A percentile compares a stretch with the other conserved stretches of the same genome.
phyloP scores from a whole-genome alignment of 2,113 vertebrate species.

The Bettongia penicillata region DNA sequence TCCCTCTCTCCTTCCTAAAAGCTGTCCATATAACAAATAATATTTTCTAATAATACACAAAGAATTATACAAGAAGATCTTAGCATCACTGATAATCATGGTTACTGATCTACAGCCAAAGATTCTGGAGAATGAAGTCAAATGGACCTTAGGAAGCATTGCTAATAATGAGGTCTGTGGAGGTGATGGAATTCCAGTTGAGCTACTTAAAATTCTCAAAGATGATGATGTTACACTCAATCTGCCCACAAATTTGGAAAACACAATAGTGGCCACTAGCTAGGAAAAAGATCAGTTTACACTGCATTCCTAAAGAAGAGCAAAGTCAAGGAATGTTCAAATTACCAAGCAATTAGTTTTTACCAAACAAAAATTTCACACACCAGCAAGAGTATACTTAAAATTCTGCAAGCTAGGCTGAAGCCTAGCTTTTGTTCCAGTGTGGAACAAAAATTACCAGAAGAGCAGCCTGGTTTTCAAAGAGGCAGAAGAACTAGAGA shows the following conservation, averaged over 20 bases:
- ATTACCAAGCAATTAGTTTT: neutral
- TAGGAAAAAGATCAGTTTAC: neutral
- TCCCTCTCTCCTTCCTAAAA: neutral
- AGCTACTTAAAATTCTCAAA: too few species aligned
- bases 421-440: too few species aligned
- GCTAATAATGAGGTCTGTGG: too few species aligned
- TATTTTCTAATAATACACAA: neutral
- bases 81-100: too few species aligned
- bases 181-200: too few species aligned
- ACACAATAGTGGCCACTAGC: neutral
- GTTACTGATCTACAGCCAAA: too few species aligned
- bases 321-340: neutral
- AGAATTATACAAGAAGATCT: too few species aligned
- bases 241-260: too few species aligned
- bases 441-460: neutral
- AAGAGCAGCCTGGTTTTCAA: neutral
- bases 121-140: too few species aligned
- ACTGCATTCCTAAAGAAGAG: neutral
- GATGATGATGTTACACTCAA: too few species aligned
- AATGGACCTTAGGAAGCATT: too few species aligned
- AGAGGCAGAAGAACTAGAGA: neutral
- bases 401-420: neutral
- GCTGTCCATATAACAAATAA: neutral
- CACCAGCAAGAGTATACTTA: neutral
- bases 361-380: too few species aligned